Conservation (phyloP, 2,797 vertebrate species). For the Tokudaia muenninki region DNA sequence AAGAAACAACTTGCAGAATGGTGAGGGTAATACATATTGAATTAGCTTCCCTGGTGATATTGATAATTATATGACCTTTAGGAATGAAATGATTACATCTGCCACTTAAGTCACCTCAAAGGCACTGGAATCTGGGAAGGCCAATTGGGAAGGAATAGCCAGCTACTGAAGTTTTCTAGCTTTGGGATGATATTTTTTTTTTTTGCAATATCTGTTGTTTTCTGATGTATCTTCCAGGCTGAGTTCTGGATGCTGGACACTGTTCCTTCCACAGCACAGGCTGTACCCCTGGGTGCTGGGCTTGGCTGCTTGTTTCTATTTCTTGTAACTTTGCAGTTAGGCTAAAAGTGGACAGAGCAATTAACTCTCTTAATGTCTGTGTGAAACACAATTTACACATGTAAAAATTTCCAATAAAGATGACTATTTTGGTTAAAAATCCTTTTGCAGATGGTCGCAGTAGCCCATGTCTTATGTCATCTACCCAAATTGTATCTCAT, state of each 20-base stretch:
- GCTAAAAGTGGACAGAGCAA: conserved; percentile 66
- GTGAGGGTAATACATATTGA: neutral
- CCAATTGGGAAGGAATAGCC: neutral
- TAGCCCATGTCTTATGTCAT: conserved; percentile 64
- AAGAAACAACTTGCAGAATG: conserved; percentile 32
- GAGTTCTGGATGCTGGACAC: neutral
- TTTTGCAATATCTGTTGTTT: neutral
- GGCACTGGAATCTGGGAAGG: neutral
- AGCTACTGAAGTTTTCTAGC: neutral
- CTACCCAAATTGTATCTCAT: conserved; percentile 65
- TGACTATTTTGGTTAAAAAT: conserved; percentile 75
- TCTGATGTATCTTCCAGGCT: neutral
- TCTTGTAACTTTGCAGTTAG: conserved; percentile 61
- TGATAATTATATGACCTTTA: neutral
- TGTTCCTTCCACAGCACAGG: neutral
- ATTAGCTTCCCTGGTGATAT: neutral
- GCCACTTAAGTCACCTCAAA: neutral
- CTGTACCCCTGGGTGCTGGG: neutral
- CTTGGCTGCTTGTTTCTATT: conserved; percentile 16
- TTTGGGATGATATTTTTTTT: neutral
- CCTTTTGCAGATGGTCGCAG: conserved; percentile 68
- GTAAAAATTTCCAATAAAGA: conserved; percentile 68
- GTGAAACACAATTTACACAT: conserved; percentile 71
- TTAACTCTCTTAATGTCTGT: conserved; percentile 67
- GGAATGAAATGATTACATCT: neutral